Evolutionary conservation across 2,888 invertebrate genomes (phyloP).

Genomic region (Drosophila mimetica): DNA sequence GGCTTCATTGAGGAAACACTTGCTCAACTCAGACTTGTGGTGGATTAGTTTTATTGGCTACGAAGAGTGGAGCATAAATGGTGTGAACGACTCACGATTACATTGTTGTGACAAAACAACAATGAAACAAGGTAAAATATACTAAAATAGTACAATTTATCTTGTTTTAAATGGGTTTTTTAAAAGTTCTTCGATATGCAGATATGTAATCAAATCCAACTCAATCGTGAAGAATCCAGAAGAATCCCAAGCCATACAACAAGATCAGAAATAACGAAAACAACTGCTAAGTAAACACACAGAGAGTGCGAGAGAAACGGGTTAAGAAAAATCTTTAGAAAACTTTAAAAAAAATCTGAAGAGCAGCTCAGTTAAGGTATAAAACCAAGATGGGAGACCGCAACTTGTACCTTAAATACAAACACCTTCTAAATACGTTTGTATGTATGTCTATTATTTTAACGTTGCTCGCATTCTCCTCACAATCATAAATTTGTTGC

Average conservation of each 20-base stretch:
- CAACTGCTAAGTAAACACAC: slow-evolving; percentile 13
- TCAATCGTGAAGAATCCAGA: background rate
- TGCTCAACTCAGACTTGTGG: slow-evolving; percentile 34
- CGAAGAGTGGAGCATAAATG: background rate
- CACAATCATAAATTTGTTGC: slow-evolving; percentile 49
- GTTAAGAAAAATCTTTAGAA: slow-evolving; percentile 30
- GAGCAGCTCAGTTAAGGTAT: slow-evolving; percentile 24
- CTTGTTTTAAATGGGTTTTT: too few species aligned
- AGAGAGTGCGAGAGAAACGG: slow-evolving; percentile 8
- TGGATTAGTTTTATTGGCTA: slow-evolving; percentile 33
- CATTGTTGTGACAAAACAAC: background rate
- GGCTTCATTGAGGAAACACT: slow-evolving; percentile 44
- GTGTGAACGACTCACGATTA: background rate
- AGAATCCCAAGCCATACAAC: slow-evolving; percentile 5
- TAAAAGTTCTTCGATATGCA: too few species aligned
- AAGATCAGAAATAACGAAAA: slow-evolving; percentile 23
- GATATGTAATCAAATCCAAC: background rate
- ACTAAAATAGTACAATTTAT: too few species aligned
- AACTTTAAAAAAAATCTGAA: slow-evolving; percentile 54
- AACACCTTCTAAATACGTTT: slow-evolving; percentile 23
- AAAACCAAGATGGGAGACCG: slow-evolving; percentile 32
- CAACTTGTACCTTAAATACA: background rate
- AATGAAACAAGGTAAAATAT: background rate
- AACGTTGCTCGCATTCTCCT: slow-evolving; percentile 54
- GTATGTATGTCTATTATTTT: slow-evolving; percentile 27